Evolutionary conservation across 2,888 invertebrate species (phyloP), one percentile per base, ranked within the genome.

Genomic region (Lasioglossum leucozonium): DNA sequence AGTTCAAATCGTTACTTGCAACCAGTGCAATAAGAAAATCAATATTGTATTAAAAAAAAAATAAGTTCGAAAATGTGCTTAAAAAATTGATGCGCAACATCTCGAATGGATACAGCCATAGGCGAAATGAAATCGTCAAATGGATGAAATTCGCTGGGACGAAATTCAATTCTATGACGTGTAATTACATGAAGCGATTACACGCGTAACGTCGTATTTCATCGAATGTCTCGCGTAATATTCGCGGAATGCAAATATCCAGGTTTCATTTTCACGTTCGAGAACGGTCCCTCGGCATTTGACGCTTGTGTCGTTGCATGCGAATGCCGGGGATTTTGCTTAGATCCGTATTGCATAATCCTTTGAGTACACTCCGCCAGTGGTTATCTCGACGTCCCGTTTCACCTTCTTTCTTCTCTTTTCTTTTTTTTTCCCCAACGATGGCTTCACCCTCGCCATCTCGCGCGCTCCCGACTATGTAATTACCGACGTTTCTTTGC

Each of bases 341-440:
- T 40, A 55, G 75, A 34, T 67, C 40, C 72, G 22, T 51, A 47
- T 71, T 72, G 72, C 72, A 72, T 79, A 79, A 76, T 85, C 79
- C 76, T 82, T 82, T 79, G 72, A 79, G 76, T 47, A 79, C 79
- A 69, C 72, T 58, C n/a, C 16, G 62, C 5, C 58, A 22, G 62
- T 10, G 65, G 77, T 76, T 82, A 82, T 78, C 82, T 47, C 44
- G 11, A 44, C 10, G 71, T 76, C 51, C 34, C 30, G 58, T 73
- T 76, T 81, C 22, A 16, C 65, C 30, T 65, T 34, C 65, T 30
- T 65, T 65, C 16, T 30, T 65, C 18, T 30, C 26, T 16, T 30
- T n/a, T 55, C 82, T 30, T 62, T 55, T 73, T 18, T 10, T 22
- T 73, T 18, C 13, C 16, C 8, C 65, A 10, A 55, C 51, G 51